Percentiles rank a stretch among this genome's conserved stretches.
Evolutionary conservation across 2,113 vertebrate species (phyloP).

Genomic region (Phyllostomus hastatus): DNA sequence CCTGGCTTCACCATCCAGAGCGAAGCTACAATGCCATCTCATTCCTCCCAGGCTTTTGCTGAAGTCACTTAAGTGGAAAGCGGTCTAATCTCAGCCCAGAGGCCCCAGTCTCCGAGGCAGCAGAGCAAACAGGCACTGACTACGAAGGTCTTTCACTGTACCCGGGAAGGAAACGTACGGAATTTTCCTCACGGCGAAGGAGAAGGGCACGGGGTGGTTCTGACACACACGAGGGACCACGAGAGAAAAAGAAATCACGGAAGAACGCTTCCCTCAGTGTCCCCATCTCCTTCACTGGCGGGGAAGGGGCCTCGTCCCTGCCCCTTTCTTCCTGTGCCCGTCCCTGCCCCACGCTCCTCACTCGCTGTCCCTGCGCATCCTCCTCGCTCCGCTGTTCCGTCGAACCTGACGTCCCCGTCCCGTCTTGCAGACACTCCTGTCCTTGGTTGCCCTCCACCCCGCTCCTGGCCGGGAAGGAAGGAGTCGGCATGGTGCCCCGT

Average conservation of each 20-base stretch:
- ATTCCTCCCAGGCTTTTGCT: background rate
- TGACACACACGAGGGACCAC: background rate
- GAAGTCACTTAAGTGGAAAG: background rate
- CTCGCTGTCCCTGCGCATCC: no score
- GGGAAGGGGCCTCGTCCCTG: background rate
- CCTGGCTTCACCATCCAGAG: background rate
- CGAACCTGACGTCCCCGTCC: no score
- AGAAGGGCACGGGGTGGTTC: background rate
- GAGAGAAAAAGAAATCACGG: background rate
- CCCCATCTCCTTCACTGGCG: background rate
- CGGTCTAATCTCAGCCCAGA: background rate
- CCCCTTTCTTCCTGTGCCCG: background rate
- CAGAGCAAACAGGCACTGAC: background rate
- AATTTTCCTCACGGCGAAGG: background rate
- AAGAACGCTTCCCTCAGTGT: background rate
- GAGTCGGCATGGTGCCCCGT: accelerated
- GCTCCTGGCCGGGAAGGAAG: background rate
- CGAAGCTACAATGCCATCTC: background rate
- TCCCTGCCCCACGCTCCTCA: background rate
- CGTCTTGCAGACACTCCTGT: no score
- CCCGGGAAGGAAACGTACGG: background rate
- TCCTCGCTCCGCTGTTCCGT: background rate
- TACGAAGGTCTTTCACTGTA: background rate
- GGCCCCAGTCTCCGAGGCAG: background rate
- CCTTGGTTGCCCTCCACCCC: accelerated